Conservation (phyloP, 1,140 invertebrate genomes). For the Xylocopa sonorina region DNA sequence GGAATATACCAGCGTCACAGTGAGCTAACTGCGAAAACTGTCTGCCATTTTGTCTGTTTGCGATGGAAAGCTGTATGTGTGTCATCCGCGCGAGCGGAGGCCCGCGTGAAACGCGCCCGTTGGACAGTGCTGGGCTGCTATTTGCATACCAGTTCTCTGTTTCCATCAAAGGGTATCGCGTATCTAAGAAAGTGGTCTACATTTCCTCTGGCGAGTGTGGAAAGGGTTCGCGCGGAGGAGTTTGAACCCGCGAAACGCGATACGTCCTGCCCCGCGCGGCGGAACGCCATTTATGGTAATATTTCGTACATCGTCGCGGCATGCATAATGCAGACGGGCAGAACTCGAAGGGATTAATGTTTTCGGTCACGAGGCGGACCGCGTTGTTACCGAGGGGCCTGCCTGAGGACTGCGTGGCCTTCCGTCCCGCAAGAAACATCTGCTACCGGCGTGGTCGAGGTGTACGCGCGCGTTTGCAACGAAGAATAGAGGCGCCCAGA, state of each 20-base stretch:
- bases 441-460: conserved; percentile 32
- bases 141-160: too few relatives aligned
- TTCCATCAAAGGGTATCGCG: neutral
- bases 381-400: conserved; percentile 40
- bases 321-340: conserved; percentile 59
- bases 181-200: neutral
- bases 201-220: neutral
- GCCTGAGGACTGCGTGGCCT: conserved; percentile 40
- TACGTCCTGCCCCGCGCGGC: conserved; percentile 26
- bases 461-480: conserved; percentile 16
- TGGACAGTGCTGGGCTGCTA: too few relatives aligned
- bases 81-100: too few relatives aligned
- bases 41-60: neutral
- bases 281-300: conserved; percentile 58
- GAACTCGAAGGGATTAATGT: conserved; percentile 57
- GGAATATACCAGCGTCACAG: too few relatives aligned
- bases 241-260: conserved; percentile 20
- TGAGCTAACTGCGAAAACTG: too few relatives aligned
- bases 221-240: neutral
- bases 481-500: conserved; percentile 56
- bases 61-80: neutral
- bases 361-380: conserved; percentile 29
- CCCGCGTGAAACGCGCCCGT: too few relatives aligned
- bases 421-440: conserved; percentile 51
- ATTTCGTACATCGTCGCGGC: conserved; percentile 57